These are phyloP conservation scores for Xanthorhoe designata DNA, from an alignment of 2,888 invertebrate genomes.

Conservation along the genomic window DNA sequence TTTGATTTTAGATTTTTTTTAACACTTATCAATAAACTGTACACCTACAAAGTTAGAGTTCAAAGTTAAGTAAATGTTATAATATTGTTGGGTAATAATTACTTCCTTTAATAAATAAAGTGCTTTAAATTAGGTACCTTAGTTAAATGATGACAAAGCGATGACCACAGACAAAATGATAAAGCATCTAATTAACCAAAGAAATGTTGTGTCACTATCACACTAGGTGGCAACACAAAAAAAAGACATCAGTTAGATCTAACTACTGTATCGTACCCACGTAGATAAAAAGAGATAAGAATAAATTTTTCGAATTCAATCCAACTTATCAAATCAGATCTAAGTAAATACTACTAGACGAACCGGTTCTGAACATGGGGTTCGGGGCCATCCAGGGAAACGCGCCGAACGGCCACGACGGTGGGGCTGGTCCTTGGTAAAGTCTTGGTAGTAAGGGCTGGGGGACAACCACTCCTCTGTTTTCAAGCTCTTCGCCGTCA, in stretches of 20 bases:
- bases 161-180: not conserved
- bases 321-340: constrained; percentile 34
- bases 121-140: not conserved
- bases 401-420: constrained; percentile 87
- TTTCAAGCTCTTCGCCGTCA: constrained; percentile 78
- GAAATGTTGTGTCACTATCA: not conserved
- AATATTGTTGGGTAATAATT: not conserved
- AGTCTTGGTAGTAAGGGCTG: constrained; percentile 88
- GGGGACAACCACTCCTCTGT: constrained; percentile 87
- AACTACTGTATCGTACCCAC: constrained; percentile 36
- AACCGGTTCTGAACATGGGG: constrained; percentile 85
- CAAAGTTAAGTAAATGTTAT: too few species aligned
- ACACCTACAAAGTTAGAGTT: too few species aligned
- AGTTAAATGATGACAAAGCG: not conserved
- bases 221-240: constrained; percentile 19
- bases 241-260: constrained; percentile 14
- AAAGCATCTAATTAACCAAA: not conserved
- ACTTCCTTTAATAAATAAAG: not conserved
- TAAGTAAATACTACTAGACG: constrained; percentile 81
- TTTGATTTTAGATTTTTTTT: not conserved
- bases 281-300: constrained; percentile 38
- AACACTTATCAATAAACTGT: too few species aligned
- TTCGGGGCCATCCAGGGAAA: constrained; percentile 88
- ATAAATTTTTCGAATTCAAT: constrained; percentile 32
- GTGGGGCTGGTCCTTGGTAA: constrained; percentile 82